Evolutionary conservation across 2,113 vertebrate species (phyloP), one percentile per base, ranked within the genome.

Genomic region (Pitta sordida): DNA sequence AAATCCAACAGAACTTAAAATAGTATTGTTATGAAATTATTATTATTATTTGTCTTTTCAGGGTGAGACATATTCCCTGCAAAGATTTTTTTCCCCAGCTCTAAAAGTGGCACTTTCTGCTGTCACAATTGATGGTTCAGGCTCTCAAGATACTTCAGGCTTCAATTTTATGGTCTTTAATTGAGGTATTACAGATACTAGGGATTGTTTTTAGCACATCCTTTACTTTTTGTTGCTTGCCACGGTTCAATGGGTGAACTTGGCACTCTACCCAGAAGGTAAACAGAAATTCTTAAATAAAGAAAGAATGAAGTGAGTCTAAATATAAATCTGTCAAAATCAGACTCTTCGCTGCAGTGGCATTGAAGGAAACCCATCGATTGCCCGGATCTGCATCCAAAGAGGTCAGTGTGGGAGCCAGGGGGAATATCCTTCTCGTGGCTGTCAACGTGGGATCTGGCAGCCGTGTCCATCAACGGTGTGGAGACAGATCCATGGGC

Each of bases 271-370:
- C 49, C 37, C 70, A 94, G 76, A 85, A 91, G 58, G 70, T 87
- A 93, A 95, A 90, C 37, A 91, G 53, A 92, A 91, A 70, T 44
- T 58, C 89, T 86, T 68, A 62, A 90, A 69, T 68, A 76, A 83
- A 84, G 48, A 34, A 43, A 46, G 62, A 32, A 46, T 1, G 44
- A 62, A 65, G 30, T 0, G 2, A 73, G 22, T 53, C 75, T 88
- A 92, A 91, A 94, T 91, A 94, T 80, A 90, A 91, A 91, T 77
- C 84, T 93, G 70, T 94, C 89, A 92, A 87, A 95, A 91, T 74
- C 51, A 36, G 67, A 36, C 41, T 46, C 65, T 70, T 34, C 68
- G 79, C 29, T 67, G 68, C 37, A 62, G 70, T 7, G 41, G 46
- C 65, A 6, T n/a, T 74, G 85, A 84, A 87, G 59, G 49, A 74